Evolutionary conservation across 2,797 vertebrate genomes (phyloP).

Genomic region (Lagocephalus sceleratus): DNA sequence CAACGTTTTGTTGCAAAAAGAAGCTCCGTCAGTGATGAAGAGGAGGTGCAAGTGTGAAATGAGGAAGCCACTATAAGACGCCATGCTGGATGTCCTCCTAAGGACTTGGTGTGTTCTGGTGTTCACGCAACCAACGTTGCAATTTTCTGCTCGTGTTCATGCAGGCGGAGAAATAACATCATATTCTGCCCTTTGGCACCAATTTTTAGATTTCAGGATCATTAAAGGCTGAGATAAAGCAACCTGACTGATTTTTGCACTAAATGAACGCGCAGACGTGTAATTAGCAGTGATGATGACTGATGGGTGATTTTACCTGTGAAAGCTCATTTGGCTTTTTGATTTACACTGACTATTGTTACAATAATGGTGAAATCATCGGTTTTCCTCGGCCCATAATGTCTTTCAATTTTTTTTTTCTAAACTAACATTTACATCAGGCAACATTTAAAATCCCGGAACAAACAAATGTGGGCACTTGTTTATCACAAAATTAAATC

Average conservation of each 20-base stretch:
- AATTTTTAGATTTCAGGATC: slow-evolving; percentile 15
- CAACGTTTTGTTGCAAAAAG: not conserved
- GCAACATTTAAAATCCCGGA: too few species aligned
- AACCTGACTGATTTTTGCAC: slow-evolving; percentile 24
- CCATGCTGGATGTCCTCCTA: slow-evolving; percentile 32
- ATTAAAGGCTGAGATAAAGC: slow-evolving; percentile 6
- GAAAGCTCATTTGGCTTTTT: not conserved
- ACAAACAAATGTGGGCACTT: too few species aligned
- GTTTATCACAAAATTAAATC: too few species aligned
- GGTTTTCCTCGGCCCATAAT: too few species aligned
- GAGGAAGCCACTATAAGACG: slow-evolving; percentile 25
- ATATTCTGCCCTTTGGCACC: slow-evolving; percentile 15
- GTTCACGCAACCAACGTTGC: slow-evolving; percentile 17
- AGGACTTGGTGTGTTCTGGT: slow-evolving; percentile 31
- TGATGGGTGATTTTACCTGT: slow-evolving; percentile 8
- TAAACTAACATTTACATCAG: too few species aligned
- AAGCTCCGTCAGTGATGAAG: too few species aligned
- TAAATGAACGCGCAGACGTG: slow-evolving; percentile 1
- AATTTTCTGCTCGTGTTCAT: slow-evolving; percentile 1
- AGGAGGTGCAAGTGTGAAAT: slow-evolving; percentile 20
- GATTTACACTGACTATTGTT: too few species aligned
- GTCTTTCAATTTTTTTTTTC: too few species aligned
- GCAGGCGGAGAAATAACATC: slow-evolving; percentile 15
- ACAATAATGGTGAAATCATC: too few species aligned
- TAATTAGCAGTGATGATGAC: not conserved